A percentile compares a stretch with the other conserved stretches of the same genome.
Evolutionary conservation across 2,888 invertebrate species (phyloP).

Genomic region (Caenorhabditis parvicauda): DNA sequence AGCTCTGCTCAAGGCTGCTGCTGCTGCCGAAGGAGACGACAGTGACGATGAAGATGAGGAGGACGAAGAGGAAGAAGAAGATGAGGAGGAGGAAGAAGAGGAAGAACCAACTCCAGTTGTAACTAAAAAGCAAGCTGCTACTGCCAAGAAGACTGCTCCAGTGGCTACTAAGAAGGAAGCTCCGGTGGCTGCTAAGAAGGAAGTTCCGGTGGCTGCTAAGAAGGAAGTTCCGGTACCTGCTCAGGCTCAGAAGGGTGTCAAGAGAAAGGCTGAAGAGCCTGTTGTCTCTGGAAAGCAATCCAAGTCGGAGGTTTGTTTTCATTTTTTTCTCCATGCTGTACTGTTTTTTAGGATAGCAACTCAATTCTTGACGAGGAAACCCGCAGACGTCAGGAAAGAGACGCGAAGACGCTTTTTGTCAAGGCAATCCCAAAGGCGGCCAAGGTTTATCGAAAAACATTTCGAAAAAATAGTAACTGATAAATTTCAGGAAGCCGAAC

Average conservation of each 20-base stretch:
- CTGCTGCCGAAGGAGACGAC: too few species aligned
- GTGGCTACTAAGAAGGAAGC: conserved; percentile 2
- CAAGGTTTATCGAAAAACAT: conserved; percentile 6
- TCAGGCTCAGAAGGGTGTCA: conserved; percentile 7
- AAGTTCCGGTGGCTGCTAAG: background rate
- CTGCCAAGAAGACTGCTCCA: background rate
- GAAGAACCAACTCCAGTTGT: conserved; percentile 16
- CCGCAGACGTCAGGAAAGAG: conserved; percentile 39
- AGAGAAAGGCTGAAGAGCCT: conserved; percentile 33
- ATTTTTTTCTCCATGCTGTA: conserved; percentile 3
- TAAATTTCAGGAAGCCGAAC: too few species aligned
- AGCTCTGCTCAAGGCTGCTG: too few species aligned
- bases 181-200: conserved; percentile 2
- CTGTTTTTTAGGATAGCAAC: conserved; percentile 1
- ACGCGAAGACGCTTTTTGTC: conserved; percentile 44
- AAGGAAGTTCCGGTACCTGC: background rate
- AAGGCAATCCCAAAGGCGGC: conserved; percentile 41
- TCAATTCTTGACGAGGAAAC: conserved; percentile 41
- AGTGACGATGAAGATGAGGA: conserved; percentile 5
- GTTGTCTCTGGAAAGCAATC: background rate
- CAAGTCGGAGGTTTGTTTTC: background rate
- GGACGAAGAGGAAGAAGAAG: conserved; percentile 13
- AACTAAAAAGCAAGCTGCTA: conserved; percentile 1
- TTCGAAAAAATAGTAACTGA: background rate
- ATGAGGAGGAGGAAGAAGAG: conserved; percentile 19